A percentile compares a stretch with the other conserved stretches of the same genome.
phyloP scores from a whole-genome alignment of 2,888 invertebrate species.

The Carcina quercana region DNA sequence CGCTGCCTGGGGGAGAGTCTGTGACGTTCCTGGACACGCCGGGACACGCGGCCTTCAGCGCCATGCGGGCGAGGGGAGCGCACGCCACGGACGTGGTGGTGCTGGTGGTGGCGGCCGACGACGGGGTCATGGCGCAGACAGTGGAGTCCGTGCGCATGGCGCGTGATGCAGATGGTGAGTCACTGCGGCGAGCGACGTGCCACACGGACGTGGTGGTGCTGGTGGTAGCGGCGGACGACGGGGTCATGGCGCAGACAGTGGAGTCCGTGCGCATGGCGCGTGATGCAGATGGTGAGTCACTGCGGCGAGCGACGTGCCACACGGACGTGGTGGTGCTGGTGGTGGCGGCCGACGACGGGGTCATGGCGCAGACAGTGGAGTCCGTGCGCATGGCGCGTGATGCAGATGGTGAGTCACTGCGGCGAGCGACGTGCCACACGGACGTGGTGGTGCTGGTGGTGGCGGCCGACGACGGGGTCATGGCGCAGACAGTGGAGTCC shows the following conservation, averaged over 20 bases:
- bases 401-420: conserved; percentile 76
- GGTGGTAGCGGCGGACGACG: conserved; percentile 76
- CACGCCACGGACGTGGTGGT: conserved; percentile 94
- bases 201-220: conserved; percentile 86
- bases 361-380: conserved; percentile 97
- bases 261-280: conserved; percentile 32
- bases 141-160: conserved; percentile 93
- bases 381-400: conserved; percentile 90
- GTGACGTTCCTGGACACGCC: conserved; percentile 99
- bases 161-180: conserved; percentile 79
- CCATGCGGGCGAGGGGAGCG: conserved; percentile 97
- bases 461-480: conserved; percentile 78
- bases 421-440: conserved; percentile 81
- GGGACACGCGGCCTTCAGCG: conserved; percentile 97
- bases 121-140: conserved; percentile 99
- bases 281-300: conserved; percentile 19
- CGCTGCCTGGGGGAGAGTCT: conserved; percentile 78
- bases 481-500: conserved; percentile 77
- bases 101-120: conserved; percentile 98
- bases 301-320: no score
- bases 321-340: conserved; percentile 97
- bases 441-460: conserved; percentile 89
- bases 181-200: conserved; percentile 39
- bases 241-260: conserved; percentile 85
- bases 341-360: conserved; percentile 99